Evolutionary conservation across 2,888 invertebrate genomes (phyloP).

Genomic region (Drosophila mercatorum): DNA sequence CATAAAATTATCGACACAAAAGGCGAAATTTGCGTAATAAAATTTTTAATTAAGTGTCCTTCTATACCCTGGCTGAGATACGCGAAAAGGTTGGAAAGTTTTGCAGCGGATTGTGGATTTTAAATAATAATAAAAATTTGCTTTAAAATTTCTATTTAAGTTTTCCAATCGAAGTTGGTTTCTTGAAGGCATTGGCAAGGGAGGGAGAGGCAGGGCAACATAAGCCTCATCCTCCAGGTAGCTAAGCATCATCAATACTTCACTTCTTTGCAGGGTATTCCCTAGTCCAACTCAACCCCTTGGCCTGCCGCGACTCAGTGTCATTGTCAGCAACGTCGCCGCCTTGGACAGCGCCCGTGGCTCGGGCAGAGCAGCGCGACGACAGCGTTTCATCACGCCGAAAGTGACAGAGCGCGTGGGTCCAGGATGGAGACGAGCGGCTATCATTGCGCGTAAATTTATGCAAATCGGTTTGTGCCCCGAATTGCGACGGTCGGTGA

Average conservation of each 20-base stretch:
- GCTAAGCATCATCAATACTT: neutral
- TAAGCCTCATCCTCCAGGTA: too few species aligned
- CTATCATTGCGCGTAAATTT: slow-evolving; percentile 73
- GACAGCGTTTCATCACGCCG: slow-evolving; percentile 61
- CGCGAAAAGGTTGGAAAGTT: too few species aligned
- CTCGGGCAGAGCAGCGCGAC: slow-evolving; percentile 17
- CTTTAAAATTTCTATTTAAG: too few species aligned
- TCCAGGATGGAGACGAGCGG: neutral
- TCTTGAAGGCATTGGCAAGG: neutral
- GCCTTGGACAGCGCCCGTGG: slow-evolving; percentile 44
- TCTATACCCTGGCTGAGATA: slow-evolving; percentile 4
- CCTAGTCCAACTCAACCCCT: neutral
- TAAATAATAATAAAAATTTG: neutral
- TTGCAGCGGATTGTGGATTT: too few species aligned
- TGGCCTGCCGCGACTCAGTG: slow-evolving; percentile 12
- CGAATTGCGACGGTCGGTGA: slow-evolving; percentile 13
- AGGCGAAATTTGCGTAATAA: slow-evolving; percentile 74
- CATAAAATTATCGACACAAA: slow-evolving; percentile 79
- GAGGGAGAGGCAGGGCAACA: too few species aligned
- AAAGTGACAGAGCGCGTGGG: slow-evolving; percentile 11
- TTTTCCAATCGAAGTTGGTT: neutral
- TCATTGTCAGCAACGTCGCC: slow-evolving; percentile 20
- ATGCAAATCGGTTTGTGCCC: slow-evolving; percentile 71
- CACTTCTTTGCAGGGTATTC: neutral
- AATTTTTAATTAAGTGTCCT: slow-evolving; percentile 76